Base-by-base conservation (phyloP, 2,113 vertebrate genomes). In the Nanger granti region DNA sequence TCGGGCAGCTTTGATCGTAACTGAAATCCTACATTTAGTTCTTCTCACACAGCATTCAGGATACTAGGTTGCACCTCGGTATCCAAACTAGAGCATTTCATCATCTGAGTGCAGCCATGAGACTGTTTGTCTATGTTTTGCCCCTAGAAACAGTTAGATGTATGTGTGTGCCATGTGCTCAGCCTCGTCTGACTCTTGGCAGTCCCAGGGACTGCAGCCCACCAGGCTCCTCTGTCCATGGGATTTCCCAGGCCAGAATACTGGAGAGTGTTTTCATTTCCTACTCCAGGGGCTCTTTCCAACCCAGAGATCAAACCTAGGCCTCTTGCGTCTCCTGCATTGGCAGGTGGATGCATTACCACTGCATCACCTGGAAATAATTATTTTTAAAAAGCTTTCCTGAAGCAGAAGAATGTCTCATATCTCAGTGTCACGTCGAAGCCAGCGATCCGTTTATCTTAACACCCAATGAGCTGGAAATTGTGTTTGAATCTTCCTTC, bases 151-250 rank as follows among this genome's bases (percentile, higher is more conserved):
- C 41, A 59, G 20, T 87, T 37, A 22, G 37, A 73, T 73, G 20
- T 12, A 12, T 73, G n/a, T 24, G 20, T 37, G n/a, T 37, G 9
- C 5, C 5, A 1, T 2, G 0, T 37, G 69, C 69, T 37, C 66
- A 73, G 20, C 11, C 69, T 3, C 3, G n/a, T 73, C 18, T 1
- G 2, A 24, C 66, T 37, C 66, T 6, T 37, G 5, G n/a, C 5
- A 37, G 69, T 37, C n/a, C 20, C n/a, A 0, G 0, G 20, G 18
- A 1, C 69, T 37, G n/a, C 2, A 41, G 69, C 69, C 69, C 69
- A 37, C 18, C n/a, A 73, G 20, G 69, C 69, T 73, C 18, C 69
- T 73, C 69, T 73, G 20, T 73, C 69, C 69, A 6, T 73, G n/a
- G n/a, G n/a, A 73, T 37, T 41, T 12, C 69, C 69, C n/a, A 73